These are phyloP conservation scores for Hyaena hyaena DNA, from an alignment of 2,113 vertebrate genomes.

Conservation along the genomic window DNA sequence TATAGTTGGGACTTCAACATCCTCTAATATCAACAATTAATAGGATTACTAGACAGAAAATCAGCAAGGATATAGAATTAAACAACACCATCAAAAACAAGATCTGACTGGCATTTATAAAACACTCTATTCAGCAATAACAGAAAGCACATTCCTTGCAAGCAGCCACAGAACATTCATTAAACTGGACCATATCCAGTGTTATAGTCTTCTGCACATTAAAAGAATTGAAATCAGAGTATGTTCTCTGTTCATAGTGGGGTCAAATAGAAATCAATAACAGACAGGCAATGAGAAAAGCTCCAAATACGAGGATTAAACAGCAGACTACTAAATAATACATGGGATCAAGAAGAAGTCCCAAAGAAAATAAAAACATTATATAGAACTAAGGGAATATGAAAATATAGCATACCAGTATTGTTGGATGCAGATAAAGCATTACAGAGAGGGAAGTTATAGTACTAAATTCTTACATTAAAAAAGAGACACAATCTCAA, in stretches of 20 bases:
- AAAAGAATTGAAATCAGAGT: not conserved
- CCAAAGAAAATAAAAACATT: not conserved
- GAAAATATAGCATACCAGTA: not conserved
- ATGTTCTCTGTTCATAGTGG: not conserved
- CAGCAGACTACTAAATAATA: not conserved
- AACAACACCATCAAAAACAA: not conserved
- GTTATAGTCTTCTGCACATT: not conserved
- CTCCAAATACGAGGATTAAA: not conserved
- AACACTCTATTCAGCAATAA: not conserved
- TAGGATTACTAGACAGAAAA: not conserved
- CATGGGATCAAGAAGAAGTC: not conserved
- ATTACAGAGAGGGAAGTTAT: not conserved
- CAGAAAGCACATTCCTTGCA: not conserved
- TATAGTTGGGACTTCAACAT: not conserved
- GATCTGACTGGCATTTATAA: not conserved
- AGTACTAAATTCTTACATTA: not conserved
- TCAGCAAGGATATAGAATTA: not conserved
- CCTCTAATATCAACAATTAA: not conserved
- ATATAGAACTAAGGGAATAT: not conserved
- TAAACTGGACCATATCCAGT: not conserved
- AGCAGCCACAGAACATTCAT: not conserved
- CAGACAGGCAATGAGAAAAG: not conserved
- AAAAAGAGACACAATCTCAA: not conserved
- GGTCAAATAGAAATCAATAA: not conserved
- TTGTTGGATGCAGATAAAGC: not conserved